phyloP scores from a whole-genome alignment of 64 coral and sea anemone genomes.

The Porites australiensis region DNA sequence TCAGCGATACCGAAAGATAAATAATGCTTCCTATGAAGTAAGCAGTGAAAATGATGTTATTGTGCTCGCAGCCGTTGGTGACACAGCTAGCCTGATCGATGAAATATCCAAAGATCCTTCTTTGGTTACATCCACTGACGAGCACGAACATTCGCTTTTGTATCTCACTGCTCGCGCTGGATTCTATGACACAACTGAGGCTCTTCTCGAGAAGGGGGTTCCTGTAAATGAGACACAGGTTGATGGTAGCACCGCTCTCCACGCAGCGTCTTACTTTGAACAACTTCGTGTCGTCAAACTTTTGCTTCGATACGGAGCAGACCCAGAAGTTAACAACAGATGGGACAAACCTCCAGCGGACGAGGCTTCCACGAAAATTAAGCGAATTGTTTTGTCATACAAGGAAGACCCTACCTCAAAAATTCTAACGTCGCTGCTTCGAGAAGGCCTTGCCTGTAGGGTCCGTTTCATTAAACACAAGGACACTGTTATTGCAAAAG shows the following conservation, averaged over 20 bases:
- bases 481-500: slow-evolving; percentile 24
- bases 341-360: slow-evolving; percentile 29
- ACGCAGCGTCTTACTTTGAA: slow-evolving; percentile 54
- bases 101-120: background rate
- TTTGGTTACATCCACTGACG: background rate
- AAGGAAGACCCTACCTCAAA: slow-evolving; percentile 8
- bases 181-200: slow-evolving; percentile 51
- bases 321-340: slow-evolving; percentile 6
- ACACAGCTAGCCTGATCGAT: slow-evolving; percentile 1
- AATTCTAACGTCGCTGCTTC: background rate
- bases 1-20: slow-evolving; percentile 20
- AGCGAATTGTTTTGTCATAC: slow-evolving; percentile 9
- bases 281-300: slow-evolving; percentile 29
- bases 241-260: slow-evolving; percentile 63
- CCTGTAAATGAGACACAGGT: slow-evolving; percentile 37
- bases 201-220: slow-evolving; percentile 31
- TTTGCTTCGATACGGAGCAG: slow-evolving; percentile 56
- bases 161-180: slow-evolving; percentile 55
- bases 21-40: background rate
- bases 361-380: background rate
- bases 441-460: background rate
- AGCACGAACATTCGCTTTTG: slow-evolving; percentile 38
- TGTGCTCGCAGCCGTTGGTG: slow-evolving; percentile 29
- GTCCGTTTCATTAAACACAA: slow-evolving; percentile 6
- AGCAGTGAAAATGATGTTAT: slow-evolving; percentile 25